These are phyloP conservation scores for Pterobdella sp. DNA, from an alignment of 2,888 invertebrate species.

Conservation along the genomic window DNA sequence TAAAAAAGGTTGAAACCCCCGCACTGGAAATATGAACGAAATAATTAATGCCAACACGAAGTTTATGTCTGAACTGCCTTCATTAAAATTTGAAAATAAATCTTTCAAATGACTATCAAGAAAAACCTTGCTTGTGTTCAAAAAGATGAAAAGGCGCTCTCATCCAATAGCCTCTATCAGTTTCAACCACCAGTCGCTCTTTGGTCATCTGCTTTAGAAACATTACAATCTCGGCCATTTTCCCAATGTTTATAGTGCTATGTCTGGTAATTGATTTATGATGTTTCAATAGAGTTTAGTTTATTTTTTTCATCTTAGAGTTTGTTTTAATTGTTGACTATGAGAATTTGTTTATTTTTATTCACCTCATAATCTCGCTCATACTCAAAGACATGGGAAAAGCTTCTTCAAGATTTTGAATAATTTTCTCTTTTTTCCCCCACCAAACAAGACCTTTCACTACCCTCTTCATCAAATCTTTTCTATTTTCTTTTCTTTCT, in stretches of 20 bases:
- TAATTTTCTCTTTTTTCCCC: conserved; percentile 44
- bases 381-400: conserved; percentile 44
- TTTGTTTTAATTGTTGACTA: too few relatives aligned
- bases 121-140: conserved; percentile 40
- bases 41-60: too few relatives aligned
- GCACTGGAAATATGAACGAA: too few relatives aligned
- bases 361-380: conserved; percentile 42
- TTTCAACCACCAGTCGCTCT: conserved; percentile 43
- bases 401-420: conserved; percentile 45
- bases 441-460: conserved; percentile 34
- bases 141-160: conserved; percentile 42
- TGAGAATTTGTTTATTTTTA: too few relatives aligned
- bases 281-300: too few relatives aligned
- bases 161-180: conserved; percentile 45
- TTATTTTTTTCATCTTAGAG: too few relatives aligned
- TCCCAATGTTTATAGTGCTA: conserved; percentile 34
- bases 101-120: background rate
- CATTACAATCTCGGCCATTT: conserved; percentile 43
- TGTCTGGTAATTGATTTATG: conserved; percentile 3
- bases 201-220: conserved; percentile 46
- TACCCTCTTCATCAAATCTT: conserved; percentile 29
- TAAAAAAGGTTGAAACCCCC: too few relatives aligned
- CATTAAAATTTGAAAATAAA: background rate
- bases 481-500: conserved; percentile 18
- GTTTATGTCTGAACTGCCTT: too few relatives aligned